Evolutionary conservation across 2,888 invertebrate genomes (phyloP).

Genomic region (Hirtodrosophila trivittata): DNA sequence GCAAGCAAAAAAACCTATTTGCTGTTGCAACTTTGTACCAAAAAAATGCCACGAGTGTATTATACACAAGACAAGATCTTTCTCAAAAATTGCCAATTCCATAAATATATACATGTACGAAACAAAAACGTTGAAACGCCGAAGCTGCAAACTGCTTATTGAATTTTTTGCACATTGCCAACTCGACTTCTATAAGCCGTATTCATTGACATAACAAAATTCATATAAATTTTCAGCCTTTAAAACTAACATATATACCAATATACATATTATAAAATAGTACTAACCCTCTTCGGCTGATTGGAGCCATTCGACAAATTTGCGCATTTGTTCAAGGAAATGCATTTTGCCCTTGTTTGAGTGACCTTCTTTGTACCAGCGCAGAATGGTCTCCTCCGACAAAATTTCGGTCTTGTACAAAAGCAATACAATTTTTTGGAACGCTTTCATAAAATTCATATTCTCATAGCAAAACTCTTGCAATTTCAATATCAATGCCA

Average conservation of each 20-base stretch:
- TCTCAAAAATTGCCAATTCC: slow-evolving; percentile 73
- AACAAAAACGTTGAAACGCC: too few relatives aligned
- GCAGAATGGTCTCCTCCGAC: slow-evolving; percentile 96
- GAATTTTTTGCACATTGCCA: too few relatives aligned
- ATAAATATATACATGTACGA: too few relatives aligned
- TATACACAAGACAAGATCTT: slow-evolving; percentile 41
- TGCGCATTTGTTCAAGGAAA: slow-evolving; percentile 99
- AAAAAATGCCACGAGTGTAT: slow-evolving; percentile 40
- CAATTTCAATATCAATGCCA: slow-evolving; percentile 94
- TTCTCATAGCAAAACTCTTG: slow-evolving; percentile 99
- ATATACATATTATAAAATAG: too few relatives aligned
- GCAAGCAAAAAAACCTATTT: slow-evolving; percentile 81
- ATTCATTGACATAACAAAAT: too few relatives aligned
- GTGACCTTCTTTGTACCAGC: slow-evolving; percentile 98
- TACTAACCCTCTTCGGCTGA: slow-evolving; percentile 93
- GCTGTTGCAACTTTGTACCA: slow-evolving; percentile 77
- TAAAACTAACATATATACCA: too few relatives aligned
- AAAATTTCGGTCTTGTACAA: slow-evolving; percentile 98
- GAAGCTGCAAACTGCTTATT: too few relatives aligned
- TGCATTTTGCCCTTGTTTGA: slow-evolving; percentile 97
- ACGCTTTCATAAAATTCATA: slow-evolving; percentile 99
- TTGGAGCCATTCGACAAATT: slow-evolving; percentile 98
- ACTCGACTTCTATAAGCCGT: too few relatives aligned
- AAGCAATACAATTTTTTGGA: slow-evolving; percentile 97
- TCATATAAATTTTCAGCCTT: too few relatives aligned